These are phyloP conservation scores for Natrix natrix DNA, from an alignment of 2,797 vertebrate genomes.

Conservation along the genomic window DNA sequence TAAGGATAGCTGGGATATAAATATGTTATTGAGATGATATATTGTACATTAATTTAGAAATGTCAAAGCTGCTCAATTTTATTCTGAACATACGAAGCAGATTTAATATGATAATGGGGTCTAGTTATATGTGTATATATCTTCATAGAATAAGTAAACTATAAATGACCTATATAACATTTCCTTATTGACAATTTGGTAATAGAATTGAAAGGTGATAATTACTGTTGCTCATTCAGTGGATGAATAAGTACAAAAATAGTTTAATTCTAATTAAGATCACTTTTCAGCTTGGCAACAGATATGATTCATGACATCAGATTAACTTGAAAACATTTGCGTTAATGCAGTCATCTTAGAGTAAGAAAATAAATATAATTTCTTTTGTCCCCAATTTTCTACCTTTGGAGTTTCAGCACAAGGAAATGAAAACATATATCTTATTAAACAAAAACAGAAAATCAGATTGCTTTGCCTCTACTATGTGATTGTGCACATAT, in stretches of 20 bases:
- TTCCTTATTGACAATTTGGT: conserved; percentile 21
- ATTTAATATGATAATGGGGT: conserved; percentile 1
- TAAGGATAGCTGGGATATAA: background rate
- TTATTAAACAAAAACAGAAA: background rate
- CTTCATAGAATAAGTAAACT: background rate
- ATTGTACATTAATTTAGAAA: background rate
- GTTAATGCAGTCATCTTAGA: background rate
- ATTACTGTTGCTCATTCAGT: conserved; percentile 9
- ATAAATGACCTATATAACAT: conserved; percentile 5
- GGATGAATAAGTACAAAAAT: background rate
- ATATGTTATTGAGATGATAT: background rate
- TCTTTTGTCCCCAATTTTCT: background rate
- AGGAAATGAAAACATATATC: background rate
- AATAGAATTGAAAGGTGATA: conserved; percentile 18
- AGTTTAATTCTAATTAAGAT: background rate
- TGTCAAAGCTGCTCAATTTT: conserved; percentile 9
- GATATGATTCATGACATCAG: background rate
- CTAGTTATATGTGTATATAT: background rate
- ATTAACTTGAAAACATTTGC: background rate
- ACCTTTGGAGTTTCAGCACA: background rate
- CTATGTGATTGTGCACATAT: background rate
- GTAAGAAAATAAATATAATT: background rate
- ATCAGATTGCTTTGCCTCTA: background rate
- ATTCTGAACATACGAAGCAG: conserved; percentile 23
- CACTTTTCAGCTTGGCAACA: background rate